Base-by-base conservation (phyloP, 2,797 vertebrate species). In the Syndactyla subalaris region DNA sequence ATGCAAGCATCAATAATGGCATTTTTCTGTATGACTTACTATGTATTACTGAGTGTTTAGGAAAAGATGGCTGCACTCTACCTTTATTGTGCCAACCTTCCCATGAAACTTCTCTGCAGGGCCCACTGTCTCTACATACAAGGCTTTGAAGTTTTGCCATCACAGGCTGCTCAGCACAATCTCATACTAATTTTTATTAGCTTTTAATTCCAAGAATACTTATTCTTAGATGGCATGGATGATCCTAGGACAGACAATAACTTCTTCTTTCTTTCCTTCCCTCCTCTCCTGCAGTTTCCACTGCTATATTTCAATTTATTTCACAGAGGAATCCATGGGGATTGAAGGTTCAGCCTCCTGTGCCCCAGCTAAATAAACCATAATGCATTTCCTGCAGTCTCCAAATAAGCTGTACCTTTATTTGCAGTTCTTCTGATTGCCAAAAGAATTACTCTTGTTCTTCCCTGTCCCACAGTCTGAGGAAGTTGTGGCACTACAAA, bases 31-130 rank as follows among this genome's bases (percentile, higher is more conserved):
- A 17, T 30, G 22, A 21, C 22, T 80, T 55, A 23, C 10, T 14
- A 16, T 30, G 76, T n/a, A 23, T 7, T 46, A 39, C 24, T 26
- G 23, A 70, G 9, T 6, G 5, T 24, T 72, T 57, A n/a, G 20
- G 22, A 78, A 48, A 38, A 59, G 20, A 51, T 1, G 7, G 52
- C 10, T 72, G 20, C 48, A 52, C 1, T 0, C 2, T 45, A 39
- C 38, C 29, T 63, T 61, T n/a, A 4, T 43, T 73, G 26, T 62
- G 23, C 30, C 39, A 19, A 66, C 48, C 38, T 83, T 81, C 12
- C 61, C 16, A 14, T 7, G 22, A 74, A 85, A 24, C 30, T 76
- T 73, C 43, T 48, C 72, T 39, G 43, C 22, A 43, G 49, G 22
- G 72, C 22, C 14, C 22, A 7, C 21, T 84, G 29, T n/a, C 26